Evolutionary conservation across 2,113 vertebrate genomes (phyloP).

Genomic region (Chaetodon trifascialis): DNA sequence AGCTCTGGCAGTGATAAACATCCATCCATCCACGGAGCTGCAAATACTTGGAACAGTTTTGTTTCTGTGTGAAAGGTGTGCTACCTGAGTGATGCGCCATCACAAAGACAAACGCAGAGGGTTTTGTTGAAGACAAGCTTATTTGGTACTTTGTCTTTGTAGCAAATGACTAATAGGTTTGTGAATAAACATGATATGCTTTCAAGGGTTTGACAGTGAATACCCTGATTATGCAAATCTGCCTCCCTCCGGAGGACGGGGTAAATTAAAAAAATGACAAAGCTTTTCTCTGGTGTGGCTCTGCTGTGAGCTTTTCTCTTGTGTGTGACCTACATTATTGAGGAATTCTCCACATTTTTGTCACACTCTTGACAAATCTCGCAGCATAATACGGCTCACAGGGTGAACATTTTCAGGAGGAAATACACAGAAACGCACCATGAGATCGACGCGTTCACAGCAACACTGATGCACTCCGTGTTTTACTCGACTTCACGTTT

Average conservation of each 20-base stretch:
- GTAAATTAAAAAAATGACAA: constrained; percentile 67
- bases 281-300: constrained; percentile 58
- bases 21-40: constrained; percentile 21
- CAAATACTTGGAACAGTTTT: constrained; percentile 23
- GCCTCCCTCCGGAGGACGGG: constrained; percentile 48
- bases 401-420: constrained; percentile 24
- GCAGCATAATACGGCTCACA: constrained; percentile 37
- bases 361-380: constrained; percentile 51
- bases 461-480: not conserved
- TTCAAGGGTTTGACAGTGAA: constrained; percentile 76
- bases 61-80: constrained; percentile 39
- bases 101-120: constrained; percentile 48
- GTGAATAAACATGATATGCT: constrained; percentile 73
- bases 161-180: constrained; percentile 65
- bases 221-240: constrained; percentile 76
- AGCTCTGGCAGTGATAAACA: constrained; percentile 40
- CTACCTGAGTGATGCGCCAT: constrained; percentile 38
- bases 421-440: not conserved
- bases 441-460: not conserved
- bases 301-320: constrained; percentile 26
- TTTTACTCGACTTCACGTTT: constrained; percentile 8
- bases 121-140: constrained; percentile 57
- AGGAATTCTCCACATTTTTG: constrained; percentile 56
- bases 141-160: constrained; percentile 66
- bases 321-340: constrained; percentile 70